Percentiles rank a stretch among this genome's conserved stretches.
Conservation (phyloP, 2,797 vertebrate genomes). For the Chlorospingus semifuscus region DNA sequence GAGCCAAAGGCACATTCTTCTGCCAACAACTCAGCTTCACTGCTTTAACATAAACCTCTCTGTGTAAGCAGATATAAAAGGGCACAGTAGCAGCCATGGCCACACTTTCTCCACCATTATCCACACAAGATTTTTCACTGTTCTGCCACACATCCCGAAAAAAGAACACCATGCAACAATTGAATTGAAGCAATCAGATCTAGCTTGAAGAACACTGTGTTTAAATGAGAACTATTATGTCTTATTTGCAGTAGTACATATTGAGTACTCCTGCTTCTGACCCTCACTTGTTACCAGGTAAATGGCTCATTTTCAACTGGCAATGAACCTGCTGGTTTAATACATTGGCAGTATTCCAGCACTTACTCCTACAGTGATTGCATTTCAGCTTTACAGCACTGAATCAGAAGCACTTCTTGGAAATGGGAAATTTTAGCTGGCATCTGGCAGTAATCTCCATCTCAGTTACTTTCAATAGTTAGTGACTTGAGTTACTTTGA, state of each 20-base stretch:
- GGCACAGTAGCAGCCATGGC: not conserved
- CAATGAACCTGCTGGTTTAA: not conserved
- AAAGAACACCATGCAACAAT: not conserved
- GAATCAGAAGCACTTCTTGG: not conserved
- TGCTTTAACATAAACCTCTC: not conserved
- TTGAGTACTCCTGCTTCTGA: not conserved
- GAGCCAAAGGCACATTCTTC: not conserved
- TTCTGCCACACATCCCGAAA: not conserved
- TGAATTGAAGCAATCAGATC: not conserved
- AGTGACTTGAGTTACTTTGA: not conserved
- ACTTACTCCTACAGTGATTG: not conserved
- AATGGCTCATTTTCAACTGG: not conserved
- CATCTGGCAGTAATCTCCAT: not conserved
- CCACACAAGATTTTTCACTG: not conserved
- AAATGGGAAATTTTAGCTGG: slow-evolving; percentile 15
- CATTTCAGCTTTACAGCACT: not conserved
- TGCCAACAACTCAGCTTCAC: not conserved
- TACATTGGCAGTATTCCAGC: not conserved
- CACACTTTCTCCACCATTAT: not conserved
- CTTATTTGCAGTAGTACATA: not conserved
- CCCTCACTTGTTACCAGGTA: not conserved
- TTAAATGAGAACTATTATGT: not conserved
- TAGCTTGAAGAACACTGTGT: not conserved
- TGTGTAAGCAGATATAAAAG: not conserved
- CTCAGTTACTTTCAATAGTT: not conserved